Percentiles rank a stretch among this genome's conserved stretches.
phyloP scores from a whole-genome alignment of 2,113 vertebrate genomes.

The Fukomys damarensis region DNA sequence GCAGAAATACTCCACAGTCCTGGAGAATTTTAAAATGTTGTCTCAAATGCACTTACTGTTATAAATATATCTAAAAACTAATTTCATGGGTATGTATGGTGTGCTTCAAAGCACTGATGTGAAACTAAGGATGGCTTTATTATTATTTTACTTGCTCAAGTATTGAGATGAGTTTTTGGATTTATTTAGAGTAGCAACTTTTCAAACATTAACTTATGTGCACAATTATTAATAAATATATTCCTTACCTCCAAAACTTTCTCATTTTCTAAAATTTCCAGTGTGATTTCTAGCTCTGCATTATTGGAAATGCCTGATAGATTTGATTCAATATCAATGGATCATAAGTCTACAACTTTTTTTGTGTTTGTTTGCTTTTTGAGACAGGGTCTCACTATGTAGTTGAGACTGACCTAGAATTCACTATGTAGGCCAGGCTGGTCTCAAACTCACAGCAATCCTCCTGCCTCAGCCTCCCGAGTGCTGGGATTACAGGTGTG shows the following conservation, averaged over 20 bases:
- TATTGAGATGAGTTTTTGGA: constrained; percentile 72
- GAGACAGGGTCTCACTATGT: too few species aligned
- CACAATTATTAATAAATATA: constrained; percentile 76
- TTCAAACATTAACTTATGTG: constrained; percentile 81
- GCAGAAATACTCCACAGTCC: constrained; percentile 78
- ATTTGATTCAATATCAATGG: constrained; percentile 46
- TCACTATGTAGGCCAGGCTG: too few species aligned
- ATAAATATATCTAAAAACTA: constrained; percentile 79
- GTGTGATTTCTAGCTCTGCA: neutral
- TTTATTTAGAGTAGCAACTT: constrained; percentile 79
- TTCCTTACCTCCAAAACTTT: constrained; percentile 40
- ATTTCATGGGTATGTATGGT: constrained; percentile 80
- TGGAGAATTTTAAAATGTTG: constrained; percentile 68
- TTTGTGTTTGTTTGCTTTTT: too few species aligned
- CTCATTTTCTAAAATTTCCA: constrained; percentile 27
- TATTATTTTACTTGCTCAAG: constrained; percentile 80
- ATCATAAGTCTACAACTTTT: constrained; percentile 29
- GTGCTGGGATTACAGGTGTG: too few species aligned
- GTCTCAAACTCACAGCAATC: too few species aligned
- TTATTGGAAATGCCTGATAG: constrained; percentile 25
- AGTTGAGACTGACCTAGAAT: too few species aligned
- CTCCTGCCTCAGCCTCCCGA: too few species aligned
- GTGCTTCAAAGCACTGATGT: constrained; percentile 80
- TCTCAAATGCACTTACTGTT: constrained; percentile 77
- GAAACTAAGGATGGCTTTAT: constrained; percentile 81